Evolutionary conservation across 1,140 invertebrate species (phyloP).

Genomic region (Euura saliciscinereae): DNA sequence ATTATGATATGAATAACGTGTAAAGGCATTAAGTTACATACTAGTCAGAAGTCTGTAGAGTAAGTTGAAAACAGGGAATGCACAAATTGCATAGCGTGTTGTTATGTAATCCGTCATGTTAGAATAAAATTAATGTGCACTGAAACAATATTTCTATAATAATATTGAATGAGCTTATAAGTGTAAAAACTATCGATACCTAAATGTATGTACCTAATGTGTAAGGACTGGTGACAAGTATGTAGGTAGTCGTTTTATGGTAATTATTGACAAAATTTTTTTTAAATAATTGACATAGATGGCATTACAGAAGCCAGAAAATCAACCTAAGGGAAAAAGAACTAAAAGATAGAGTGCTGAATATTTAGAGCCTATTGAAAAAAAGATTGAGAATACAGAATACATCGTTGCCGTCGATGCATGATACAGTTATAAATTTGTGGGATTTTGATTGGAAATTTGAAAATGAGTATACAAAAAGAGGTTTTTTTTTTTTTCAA

Average conservation of each 20-base stretch:
- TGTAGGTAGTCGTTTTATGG: slow-evolving; percentile 15
- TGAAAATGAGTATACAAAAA: not conserved
- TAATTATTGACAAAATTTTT: not conserved
- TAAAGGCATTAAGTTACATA: slow-evolving; percentile 33
- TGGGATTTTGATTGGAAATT: not conserved
- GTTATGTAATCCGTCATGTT: slow-evolving; percentile 22
- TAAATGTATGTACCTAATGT: slow-evolving; percentile 52
- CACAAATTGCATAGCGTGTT: slow-evolving; percentile 39
- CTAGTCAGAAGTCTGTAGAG: slow-evolving; percentile 50
- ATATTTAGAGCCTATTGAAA: not conserved
- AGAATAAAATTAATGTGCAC: slow-evolving; percentile 3
- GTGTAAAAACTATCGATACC: slow-evolving; percentile 57
- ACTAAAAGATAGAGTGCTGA: not conserved
- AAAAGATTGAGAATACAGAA: not conserved
- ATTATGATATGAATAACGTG: slow-evolving; percentile 18
- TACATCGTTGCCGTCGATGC: not conserved
- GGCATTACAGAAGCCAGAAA: not conserved
- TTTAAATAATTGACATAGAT: too few species aligned
- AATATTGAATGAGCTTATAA: slow-evolving; percentile 58
- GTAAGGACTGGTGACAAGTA: slow-evolving; percentile 43
- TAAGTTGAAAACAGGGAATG: slow-evolving; percentile 50
- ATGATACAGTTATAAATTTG: not conserved
- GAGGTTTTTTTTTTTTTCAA: not conserved
- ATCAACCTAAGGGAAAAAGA: not conserved
- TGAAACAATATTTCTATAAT: slow-evolving; percentile 49